Conservation (phyloP, 2,888 invertebrate species). For the Drosophila kuntzei region DNA sequence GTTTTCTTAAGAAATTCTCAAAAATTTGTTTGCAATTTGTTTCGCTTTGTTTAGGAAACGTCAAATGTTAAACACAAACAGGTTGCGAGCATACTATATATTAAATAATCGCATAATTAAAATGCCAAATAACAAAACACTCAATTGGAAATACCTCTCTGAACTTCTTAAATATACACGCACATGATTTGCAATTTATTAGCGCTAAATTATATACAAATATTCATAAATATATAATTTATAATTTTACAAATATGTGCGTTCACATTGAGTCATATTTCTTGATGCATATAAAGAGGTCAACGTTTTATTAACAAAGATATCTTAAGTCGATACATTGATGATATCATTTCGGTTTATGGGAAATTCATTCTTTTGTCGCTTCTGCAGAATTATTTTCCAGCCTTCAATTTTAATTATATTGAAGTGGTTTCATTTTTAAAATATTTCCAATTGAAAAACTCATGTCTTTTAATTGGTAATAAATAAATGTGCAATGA, state of each 20-base stretch:
- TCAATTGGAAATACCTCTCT: neutral
- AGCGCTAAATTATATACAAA: slow-evolving; percentile 2
- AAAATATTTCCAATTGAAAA: too few species aligned
- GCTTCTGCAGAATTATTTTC: neutral
- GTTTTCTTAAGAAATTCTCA: slow-evolving; percentile 15
- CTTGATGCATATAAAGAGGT: slow-evolving; percentile 3
- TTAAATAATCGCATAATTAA: slow-evolving; percentile 21
- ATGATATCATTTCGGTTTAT: slow-evolving; percentile 24
- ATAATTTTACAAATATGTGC: neutral
- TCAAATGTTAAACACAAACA: slow-evolving; percentile 23
- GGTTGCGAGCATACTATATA: slow-evolving; percentile 19
- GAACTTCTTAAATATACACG: neutral
- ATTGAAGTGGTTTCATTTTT: neutral
- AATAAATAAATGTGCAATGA: neutral
- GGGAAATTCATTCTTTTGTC: neutral
- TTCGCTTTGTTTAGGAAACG: slow-evolving; percentile 35
- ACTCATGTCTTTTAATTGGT: neutral
- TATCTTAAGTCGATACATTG: neutral
- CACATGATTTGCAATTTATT: slow-evolving; percentile 1
- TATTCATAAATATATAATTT: neutral
- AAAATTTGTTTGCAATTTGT: slow-evolving; percentile 22
- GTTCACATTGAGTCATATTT: slow-evolving; percentile 11
- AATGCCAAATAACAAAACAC: neutral
- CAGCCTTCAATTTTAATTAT: neutral
- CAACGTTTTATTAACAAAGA: slow-evolving; percentile 1